A percentile compares a stretch with the other conserved stretches of the same genome.
These are phyloP conservation scores for Centruroides sculpturatus DNA, from an alignment of 1,140 invertebrate species.

Conservation along the genomic window DNA sequence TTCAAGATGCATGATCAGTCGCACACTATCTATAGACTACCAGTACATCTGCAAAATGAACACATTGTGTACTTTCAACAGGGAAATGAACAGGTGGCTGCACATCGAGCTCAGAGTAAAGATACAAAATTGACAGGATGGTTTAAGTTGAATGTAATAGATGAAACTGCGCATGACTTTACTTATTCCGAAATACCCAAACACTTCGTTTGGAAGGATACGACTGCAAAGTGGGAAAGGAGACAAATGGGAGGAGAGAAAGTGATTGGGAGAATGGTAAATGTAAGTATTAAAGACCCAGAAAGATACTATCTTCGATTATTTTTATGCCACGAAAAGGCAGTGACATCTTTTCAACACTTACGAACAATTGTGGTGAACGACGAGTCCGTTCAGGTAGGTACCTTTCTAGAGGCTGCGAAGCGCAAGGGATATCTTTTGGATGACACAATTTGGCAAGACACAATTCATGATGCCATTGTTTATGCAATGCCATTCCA, in stretches of 20 bases:
- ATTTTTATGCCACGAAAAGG: slow-evolving; percentile 15
- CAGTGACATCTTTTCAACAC: slow-evolving; percentile 16
- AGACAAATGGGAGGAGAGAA: background rate
- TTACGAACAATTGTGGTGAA: slow-evolving; percentile 12
- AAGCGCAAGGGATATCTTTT: no score
- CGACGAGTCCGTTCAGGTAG: background rate
- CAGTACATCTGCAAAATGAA: slow-evolving; percentile 33
- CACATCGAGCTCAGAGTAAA: background rate
- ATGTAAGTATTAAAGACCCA: slow-evolving; percentile 5
- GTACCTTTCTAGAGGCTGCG: background rate
- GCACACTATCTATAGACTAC: no score
- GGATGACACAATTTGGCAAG: background rate
- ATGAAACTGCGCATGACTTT: slow-evolving; percentile 8
- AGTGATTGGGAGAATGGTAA: slow-evolving; percentile 18
- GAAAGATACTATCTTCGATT: slow-evolving; percentile 19
- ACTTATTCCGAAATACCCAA: slow-evolving; percentile 20
- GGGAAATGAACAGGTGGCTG: slow-evolving; percentile 3
- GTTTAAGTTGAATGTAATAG: slow-evolving; percentile 11
- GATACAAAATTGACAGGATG: slow-evolving; percentile 6
- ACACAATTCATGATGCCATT: no score
- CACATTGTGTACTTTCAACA: slow-evolving; percentile 24
- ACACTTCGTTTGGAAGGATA: slow-evolving; percentile 10
- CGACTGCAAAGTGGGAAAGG: background rate
- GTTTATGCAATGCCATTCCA: no score
- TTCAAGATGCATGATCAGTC: no score